A percentile compares a stretch with the other conserved stretches of the same genome.
Evolutionary conservation across 2,113 vertebrate genomes (phyloP).

Genomic region (Ceuthmochares aereus): DNA sequence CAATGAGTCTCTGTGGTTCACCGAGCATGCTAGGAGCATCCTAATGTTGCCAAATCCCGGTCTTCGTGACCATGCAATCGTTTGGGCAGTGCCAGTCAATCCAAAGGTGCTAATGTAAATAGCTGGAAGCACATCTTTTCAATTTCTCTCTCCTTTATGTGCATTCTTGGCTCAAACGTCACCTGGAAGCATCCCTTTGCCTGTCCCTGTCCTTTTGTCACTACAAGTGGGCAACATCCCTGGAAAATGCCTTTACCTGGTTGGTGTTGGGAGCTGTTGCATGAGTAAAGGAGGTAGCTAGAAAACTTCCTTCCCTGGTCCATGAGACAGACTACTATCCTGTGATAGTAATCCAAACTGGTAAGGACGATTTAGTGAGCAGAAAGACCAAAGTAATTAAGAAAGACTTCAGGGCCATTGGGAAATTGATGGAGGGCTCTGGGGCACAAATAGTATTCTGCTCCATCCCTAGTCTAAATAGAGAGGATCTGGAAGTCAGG

Average conservation of each 20-base stretch:
- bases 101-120: neutral
- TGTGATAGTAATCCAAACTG: too few species aligned
- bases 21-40: neutral
- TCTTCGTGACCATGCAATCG: neutral
- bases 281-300: too few species aligned
- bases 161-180: neutral
- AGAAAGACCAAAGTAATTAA: too few species aligned
- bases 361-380: too few species aligned
- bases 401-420: too few species aligned
- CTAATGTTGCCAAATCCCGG: neutral
- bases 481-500: too few species aligned
- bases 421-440: too few species aligned
- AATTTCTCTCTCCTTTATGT: neutral
- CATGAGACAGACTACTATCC: too few species aligned
- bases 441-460: too few species aligned
- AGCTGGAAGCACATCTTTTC: neutral
- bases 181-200: neutral
- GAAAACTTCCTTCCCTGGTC: too few species aligned
- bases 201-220: neutral
- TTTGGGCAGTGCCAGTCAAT: neutral
- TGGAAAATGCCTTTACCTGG: neutral
- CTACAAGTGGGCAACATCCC: accelerated
- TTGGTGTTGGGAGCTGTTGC: neutral
- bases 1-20: neutral
- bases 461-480: too few species aligned